Conservation (phyloP, 2,797 vertebrate genomes). For the Champsocephalus gunnari region DNA sequence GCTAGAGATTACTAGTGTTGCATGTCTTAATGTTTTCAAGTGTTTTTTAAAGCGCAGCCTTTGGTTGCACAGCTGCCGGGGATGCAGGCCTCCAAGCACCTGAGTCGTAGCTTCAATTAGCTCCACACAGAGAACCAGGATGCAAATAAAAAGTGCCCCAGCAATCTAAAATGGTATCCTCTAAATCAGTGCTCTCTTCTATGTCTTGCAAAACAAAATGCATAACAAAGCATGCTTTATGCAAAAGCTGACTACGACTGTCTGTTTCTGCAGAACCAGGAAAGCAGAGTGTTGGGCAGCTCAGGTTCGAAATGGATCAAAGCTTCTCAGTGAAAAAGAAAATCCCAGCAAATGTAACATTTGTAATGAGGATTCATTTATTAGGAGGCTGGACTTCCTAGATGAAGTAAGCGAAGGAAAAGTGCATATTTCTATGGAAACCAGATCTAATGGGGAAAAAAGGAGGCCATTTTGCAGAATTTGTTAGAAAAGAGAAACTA, state of each 20-base stretch:
- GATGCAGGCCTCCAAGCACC: constrained; percentile 52
- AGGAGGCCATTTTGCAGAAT: constrained; percentile 60
- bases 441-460: constrained; percentile 40
- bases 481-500: constrained; percentile 26
- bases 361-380: neutral
- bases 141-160: constrained; percentile 29
- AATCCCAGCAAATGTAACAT: constrained; percentile 13
- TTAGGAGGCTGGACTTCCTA: neutral
- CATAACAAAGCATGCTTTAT: neutral
- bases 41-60: constrained; percentile 29
- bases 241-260: neutral
- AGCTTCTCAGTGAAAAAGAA: constrained; percentile 6
- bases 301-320: constrained; percentile 12
- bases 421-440: constrained; percentile 30
- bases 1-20: constrained; percentile 6
- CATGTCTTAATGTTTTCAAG: constrained; percentile 32
- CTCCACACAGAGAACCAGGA: constrained; percentile 71
- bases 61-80: constrained; percentile 33
- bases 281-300: neutral
- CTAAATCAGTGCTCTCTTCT: constrained; percentile 42
- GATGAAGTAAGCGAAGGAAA: neutral
- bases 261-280: neutral
- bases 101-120: constrained; percentile 50
- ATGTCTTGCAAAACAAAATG: constrained; percentile 18
- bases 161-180: constrained; percentile 66